These are phyloP conservation scores for Halichoeres trimaculatus DNA, from an alignment of 2,113 vertebrate species.

Conservation along the genomic window DNA sequence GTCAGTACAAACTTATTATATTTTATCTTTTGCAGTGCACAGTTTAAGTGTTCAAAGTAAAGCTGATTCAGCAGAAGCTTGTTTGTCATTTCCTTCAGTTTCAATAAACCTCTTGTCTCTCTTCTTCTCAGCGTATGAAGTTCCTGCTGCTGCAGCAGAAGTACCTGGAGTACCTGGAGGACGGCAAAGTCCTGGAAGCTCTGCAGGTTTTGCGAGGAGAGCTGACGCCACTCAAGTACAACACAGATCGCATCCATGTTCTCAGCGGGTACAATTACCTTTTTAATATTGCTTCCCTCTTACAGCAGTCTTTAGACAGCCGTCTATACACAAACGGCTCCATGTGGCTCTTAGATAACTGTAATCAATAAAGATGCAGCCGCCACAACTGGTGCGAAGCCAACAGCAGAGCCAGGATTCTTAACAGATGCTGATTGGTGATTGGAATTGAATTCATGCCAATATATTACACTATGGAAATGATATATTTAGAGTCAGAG, in stretches of 20 bases:
- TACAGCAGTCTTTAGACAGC: neutral
- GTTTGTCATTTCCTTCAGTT: neutral
- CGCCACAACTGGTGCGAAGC: neutral
- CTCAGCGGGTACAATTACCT: conserved; percentile 91
- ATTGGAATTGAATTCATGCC: neutral
- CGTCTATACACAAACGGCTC: conserved; percentile 9
- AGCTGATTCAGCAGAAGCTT: neutral
- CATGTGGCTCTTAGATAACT: conserved; percentile 7
- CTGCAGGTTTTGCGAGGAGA: conserved; percentile 97
- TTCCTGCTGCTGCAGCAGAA: conserved; percentile 99
- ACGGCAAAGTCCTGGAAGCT: conserved; percentile 98
- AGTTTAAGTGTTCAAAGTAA: neutral
- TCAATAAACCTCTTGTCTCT: conserved; percentile 15
- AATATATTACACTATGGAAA: neutral
- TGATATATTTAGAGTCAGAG: neutral
- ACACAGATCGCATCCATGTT: conserved; percentile 97
- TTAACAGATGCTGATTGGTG: neutral
- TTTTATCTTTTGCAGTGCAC: too few species aligned
- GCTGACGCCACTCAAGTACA: conserved; percentile 98
- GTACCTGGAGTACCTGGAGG: conserved; percentile 99
- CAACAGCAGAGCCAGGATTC: neutral
- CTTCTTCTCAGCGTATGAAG: conserved; percentile 93
- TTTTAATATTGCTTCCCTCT: conserved; percentile 16
- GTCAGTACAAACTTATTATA: too few species aligned
- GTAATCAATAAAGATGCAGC: neutral